Evolutionary conservation across 2,888 invertebrate species (phyloP).

Genomic region (Lochmaea capreae): DNA sequence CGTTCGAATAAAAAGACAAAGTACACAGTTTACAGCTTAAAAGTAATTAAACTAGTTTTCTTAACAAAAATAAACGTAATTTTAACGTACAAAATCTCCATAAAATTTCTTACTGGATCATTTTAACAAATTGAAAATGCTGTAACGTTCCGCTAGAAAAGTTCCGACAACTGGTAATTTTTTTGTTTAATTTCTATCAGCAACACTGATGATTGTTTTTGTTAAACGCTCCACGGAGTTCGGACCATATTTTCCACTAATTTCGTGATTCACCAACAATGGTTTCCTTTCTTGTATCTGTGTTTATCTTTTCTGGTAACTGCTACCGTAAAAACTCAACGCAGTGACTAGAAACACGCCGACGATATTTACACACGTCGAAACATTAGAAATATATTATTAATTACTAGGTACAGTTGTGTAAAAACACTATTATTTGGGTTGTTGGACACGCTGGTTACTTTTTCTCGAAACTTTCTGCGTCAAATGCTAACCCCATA

Average conservation of each 20-base stretch:
- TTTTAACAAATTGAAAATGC: constrained; percentile 30
- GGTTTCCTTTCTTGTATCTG: constrained; percentile 14
- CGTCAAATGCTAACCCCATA: no score
- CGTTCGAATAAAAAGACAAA: no score
- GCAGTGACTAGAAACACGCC: background rate
- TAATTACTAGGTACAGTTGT: no score
- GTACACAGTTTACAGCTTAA: no score
- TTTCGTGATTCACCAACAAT: constrained; percentile 35
- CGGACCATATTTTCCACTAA: constrained; percentile 24
- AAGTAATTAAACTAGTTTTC: no score
- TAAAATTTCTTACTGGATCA: constrained; percentile 17
- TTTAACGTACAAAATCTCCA: background rate
- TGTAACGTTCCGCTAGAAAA: constrained; percentile 28
- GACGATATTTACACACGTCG: background rate
- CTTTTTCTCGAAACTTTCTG: no score
- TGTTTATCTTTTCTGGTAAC: constrained; percentile 5
- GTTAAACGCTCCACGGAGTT: constrained; percentile 31
- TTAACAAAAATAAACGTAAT: background rate
- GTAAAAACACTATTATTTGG: no score
- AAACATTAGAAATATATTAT: no score
- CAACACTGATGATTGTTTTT: constrained; percentile 26
- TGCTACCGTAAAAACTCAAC: constrained; percentile 15
- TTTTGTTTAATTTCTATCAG: constrained; percentile 19
- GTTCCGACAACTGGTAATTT: constrained; percentile 21
- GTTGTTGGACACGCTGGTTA: no score